Conservation (phyloP, 2,797 vertebrate genomes). For the Bradypodion ventrale region DNA sequence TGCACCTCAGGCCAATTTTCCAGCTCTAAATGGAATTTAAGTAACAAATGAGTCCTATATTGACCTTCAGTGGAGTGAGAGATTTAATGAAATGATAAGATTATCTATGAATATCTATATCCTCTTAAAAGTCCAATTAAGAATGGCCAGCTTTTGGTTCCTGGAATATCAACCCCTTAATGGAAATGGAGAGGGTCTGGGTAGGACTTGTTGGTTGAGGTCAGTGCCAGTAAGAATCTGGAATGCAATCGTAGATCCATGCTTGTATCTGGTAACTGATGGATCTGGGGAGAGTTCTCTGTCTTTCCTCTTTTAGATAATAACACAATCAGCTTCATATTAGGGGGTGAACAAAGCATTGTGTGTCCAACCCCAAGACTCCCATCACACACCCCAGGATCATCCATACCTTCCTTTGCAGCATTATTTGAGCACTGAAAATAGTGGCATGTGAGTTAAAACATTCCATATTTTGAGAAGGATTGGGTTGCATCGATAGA, state of each 20-base stretch:
- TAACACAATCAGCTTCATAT: not conserved
- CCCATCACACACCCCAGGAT: too few relatives aligned
- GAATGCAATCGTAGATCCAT: not conserved
- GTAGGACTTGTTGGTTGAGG: not conserved
- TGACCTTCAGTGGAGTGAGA: not conserved
- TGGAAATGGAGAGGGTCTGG: not conserved
- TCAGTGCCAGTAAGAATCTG: not conserved
- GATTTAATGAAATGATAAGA: not conserved
- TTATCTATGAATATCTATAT: constrained; percentile 5
- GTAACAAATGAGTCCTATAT: accelerated
- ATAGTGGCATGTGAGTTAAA: not conserved
- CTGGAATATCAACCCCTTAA: not conserved
- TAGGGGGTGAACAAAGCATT: too few relatives aligned
- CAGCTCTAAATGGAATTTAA: not conserved
- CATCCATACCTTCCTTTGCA: too few relatives aligned
- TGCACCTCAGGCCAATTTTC: constrained; percentile 1
- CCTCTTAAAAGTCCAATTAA: constrained; percentile 4
- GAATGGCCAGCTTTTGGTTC: not conserved
- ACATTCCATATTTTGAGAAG: not conserved
- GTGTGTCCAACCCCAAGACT: too few relatives aligned
- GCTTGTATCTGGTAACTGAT: not conserved
- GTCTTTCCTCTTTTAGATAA: not conserved
- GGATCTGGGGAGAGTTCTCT: not conserved
- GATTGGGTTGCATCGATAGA: not conserved
- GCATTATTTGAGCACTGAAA: too few relatives aligned